Percentiles rank a stretch among this genome's conserved stretches.
phyloP scores from a whole-genome alignment of 2,888 invertebrate genomes.

The Drosophila tanythrix region DNA sequence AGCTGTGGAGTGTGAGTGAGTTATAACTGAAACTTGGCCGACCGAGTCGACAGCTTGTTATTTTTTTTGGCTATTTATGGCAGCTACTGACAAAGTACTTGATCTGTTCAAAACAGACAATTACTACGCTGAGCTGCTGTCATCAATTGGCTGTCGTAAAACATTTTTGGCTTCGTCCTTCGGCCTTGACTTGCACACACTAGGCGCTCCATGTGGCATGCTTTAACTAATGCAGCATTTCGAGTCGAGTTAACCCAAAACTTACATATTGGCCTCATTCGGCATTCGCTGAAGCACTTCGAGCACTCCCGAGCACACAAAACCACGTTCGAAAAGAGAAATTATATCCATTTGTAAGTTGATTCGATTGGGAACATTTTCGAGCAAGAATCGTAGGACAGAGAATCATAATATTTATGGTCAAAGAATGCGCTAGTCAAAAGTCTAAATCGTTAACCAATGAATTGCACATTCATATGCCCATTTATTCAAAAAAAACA shows the following conservation, averaged over 20 bases:
- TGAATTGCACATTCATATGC: not conserved
- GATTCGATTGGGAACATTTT: not conserved
- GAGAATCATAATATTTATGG: not conserved
- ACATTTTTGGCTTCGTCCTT: not conserved
- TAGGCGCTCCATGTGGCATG: not conserved
- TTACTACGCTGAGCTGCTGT: conserved; percentile 11
- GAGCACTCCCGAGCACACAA: not conserved
- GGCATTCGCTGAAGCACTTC: not conserved
- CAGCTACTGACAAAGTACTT: conserved; percentile 12
- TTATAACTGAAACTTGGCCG: conserved; percentile 2
- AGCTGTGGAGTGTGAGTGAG: conserved; percentile 9
- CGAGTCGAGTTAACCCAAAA: not conserved
- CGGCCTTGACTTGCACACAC: not conserved
- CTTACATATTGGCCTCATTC: not conserved
- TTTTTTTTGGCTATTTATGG: conserved; percentile 12
- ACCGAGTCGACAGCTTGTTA: conserved; percentile 4
- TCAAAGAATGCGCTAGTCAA: not conserved
- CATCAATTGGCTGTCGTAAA: conserved; percentile 13
- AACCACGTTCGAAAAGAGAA: not conserved
- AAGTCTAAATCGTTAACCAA: not conserved
- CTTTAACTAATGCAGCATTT: not conserved
- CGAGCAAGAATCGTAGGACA: not conserved
- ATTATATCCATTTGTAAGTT: conserved; percentile 3
- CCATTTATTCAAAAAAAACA: not conserved
- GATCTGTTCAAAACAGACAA: conserved; percentile 19